A percentile compares a stretch with the other conserved stretches of the same genome.
Evolutionary conservation across 2,888 invertebrate species (phyloP).

Genomic region (Zaprionus obscuricornis): DNA sequence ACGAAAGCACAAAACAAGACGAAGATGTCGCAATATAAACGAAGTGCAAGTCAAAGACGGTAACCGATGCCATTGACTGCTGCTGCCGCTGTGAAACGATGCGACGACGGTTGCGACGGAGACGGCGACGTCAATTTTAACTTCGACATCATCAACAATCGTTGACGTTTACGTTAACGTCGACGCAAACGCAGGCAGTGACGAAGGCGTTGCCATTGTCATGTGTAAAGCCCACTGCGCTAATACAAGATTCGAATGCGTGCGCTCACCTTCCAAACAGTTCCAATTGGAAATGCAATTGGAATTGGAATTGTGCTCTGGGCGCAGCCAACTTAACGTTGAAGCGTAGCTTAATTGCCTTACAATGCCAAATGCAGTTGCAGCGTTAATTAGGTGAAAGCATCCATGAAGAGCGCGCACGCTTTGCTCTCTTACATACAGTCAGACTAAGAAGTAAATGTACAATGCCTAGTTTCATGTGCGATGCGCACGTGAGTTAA

Average conservation of each 20-base stretch:
- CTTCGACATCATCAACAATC: neutral
- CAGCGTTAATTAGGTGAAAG: constrained; percentile 72
- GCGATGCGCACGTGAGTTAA: constrained; percentile 15
- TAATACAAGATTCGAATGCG: constrained; percentile 47
- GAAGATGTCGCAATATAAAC: neutral
- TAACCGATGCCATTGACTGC: neutral
- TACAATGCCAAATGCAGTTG: constrained; percentile 62
- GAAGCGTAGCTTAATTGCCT: constrained; percentile 63
- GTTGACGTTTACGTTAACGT: neutral
- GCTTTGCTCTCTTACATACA: constrained; percentile 17
- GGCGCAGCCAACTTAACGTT: constrained; percentile 40
- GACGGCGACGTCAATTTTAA: neutral
- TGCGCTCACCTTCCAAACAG: constrained; percentile 21
- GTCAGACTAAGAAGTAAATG: neutral
- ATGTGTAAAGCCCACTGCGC: constrained; percentile 63
- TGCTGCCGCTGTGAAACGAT: neutral
- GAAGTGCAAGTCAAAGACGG: neutral
- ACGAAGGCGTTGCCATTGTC: constrained; percentile 32
- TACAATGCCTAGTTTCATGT: neutral
- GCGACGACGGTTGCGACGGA: constrained; percentile 1
- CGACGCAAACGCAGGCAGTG: constrained; percentile 37
- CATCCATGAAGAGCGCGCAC: constrained; percentile 37
- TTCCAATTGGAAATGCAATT: too few relatives aligned
- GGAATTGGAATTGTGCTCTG: too few relatives aligned
- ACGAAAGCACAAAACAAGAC: constrained; percentile 3